Base-by-base conservation (phyloP, 2,888 invertebrate genomes). In the Micoletzkya japonica region DNA sequence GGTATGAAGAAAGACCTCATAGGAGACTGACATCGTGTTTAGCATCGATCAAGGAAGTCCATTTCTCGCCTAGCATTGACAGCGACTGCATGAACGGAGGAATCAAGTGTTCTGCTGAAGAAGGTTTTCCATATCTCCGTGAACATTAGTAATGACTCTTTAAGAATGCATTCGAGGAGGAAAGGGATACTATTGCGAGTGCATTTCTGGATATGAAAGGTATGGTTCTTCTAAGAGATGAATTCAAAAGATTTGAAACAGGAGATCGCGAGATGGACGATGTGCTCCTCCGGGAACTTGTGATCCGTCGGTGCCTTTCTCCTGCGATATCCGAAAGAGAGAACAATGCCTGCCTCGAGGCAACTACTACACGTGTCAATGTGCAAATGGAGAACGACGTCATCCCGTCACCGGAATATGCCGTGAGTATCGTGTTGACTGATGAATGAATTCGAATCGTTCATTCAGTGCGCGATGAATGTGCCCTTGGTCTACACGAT, bases 361-460 rank as follows among this genome's bases (percentile, higher is more conserved):
- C 20, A 75, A 75, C 50, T 80, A 80, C 60, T 79, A 79, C 75
- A 83, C 81, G 7, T 85, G 85, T 70, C 85, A 85, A 72, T 85
- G 85, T 67, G 76, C 75, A 10, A 64, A 73, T 32, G 77, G 77
- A 24, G 82, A 82, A 71, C 74, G 77, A 52, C 72, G 86, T n/a
- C 85, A 85, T 70, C 77, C 82, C 4, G 80, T 83, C 44, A 85
- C 86, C 20, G 82, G 77, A 36, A 76, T 86, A 61, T 85, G 85
- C 77, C 73, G 82, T 81, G 60, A 79, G 84, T 72, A 4, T 64
- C 44, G 6, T n/a, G 28, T 57, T 58, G 34, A 66, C 28, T 20
- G 10, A 37, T 63, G 7, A 20, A 36, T 73, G 20, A 50, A 10
- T 50, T 17, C 58, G 34, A 30, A 6, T 39, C 61, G 20, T 80